Evolutionary conservation across 2,888 invertebrate species (phyloP), one percentile per base, ranked within the genome.

Genomic region (Lycia hirtaria): DNA sequence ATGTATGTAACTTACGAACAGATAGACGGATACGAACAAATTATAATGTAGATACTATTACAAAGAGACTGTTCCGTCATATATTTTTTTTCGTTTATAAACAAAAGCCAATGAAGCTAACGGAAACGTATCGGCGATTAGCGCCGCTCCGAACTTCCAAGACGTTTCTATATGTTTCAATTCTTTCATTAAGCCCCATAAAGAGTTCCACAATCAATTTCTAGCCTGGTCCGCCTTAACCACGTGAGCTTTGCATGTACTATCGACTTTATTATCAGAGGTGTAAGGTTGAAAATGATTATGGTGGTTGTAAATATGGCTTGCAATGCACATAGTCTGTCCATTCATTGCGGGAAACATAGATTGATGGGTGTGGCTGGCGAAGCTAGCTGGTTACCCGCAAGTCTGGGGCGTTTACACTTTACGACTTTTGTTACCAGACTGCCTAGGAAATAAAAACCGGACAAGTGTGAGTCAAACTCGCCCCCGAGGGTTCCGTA

Each of bases 151-250:
- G 38, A 47, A 51, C 51, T 49, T 50, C 50, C 44, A 49, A 62
- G 60, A 47, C 75, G 78, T 71, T 81, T 83, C 83, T 82, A 85
- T 88, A 85, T 79, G 78, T 88, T 88, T 87, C 88, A 88, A 88
- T 89, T 88, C 89, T 82, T 87, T 89, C 88, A 89, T 89, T 90
- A 88, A 85, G 78, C 78, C 80, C 85, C 83, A 85, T 87, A 86
- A 78, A 85, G 85, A 87, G 79, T 85, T 86, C 77, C 76, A 84
- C 87, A 86, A 89, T 90, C 88, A 90, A 90, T 90, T 88, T 84
- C 78, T 76, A 74, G 73, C 76, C 73, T 66, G 80, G 74, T 78
- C 79, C 80, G 76, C 79, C 78, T 76, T 69, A 55, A 64, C 80
- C 62, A 67, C 26, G 28, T 32, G 73, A 71, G 43, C 14, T 65